Evolutionary conservation across 2,888 invertebrate genomes (phyloP).

Genomic region (Diogma glabrata): DNA sequence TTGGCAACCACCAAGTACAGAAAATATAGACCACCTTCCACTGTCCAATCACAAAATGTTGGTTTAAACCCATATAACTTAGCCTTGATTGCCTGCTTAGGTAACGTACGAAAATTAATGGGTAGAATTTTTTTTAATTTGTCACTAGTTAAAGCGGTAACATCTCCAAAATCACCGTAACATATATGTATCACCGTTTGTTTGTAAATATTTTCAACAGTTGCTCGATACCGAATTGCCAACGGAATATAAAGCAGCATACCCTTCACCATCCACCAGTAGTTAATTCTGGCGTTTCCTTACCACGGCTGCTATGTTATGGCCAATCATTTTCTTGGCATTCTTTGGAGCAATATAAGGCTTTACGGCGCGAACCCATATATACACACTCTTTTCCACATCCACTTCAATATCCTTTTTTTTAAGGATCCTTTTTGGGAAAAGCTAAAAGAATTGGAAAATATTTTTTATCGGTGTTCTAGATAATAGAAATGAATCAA

Average conservation of each 20-base stretch:
- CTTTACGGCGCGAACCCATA: too few species aligned
- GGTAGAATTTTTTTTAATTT: slow-evolving; percentile 45
- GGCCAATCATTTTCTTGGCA: too few species aligned
- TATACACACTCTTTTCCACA: too few species aligned
- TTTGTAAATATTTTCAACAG: slow-evolving; percentile 42
- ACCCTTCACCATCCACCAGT: slow-evolving; percentile 52
- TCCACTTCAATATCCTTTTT: too few species aligned
- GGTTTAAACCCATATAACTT: slow-evolving; percentile 47
- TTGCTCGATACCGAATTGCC: slow-evolving; percentile 59
- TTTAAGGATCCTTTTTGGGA: too few species aligned
- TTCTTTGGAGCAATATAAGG: too few species aligned
- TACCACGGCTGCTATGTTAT: too few species aligned
- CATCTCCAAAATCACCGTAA: slow-evolving; percentile 54
- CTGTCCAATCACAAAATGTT: slow-evolving; percentile 34
- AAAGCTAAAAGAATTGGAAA: too few species aligned
- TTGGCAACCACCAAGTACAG: slow-evolving; percentile 57
- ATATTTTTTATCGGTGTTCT: too few species aligned
- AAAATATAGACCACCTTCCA: slow-evolving; percentile 59
- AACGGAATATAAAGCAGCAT: slow-evolving; percentile 53
- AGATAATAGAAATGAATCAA: too few species aligned
- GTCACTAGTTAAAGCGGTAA: slow-evolving; percentile 42
- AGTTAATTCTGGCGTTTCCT: too few species aligned
- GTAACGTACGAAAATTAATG: slow-evolving; percentile 43
- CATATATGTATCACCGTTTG: slow-evolving; percentile 46
- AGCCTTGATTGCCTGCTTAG: slow-evolving; percentile 54